Base-by-base conservation (phyloP, 2,888 invertebrate species). In the Smittia aterrima region DNA sequence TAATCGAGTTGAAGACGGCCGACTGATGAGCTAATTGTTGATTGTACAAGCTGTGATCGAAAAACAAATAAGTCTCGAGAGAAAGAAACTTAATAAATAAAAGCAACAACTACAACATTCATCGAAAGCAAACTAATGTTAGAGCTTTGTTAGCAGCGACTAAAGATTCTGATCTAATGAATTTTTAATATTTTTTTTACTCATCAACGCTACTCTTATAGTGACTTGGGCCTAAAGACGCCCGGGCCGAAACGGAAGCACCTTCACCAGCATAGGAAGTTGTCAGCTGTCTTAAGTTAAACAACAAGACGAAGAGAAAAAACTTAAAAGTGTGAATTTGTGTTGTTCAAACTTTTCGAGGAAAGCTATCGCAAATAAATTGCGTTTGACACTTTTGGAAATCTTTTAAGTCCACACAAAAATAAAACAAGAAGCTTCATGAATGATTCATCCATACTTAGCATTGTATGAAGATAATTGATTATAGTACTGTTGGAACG, bases 21-120 rank as follows among this genome's bases (percentile, higher is more conserved):
- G 66, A 58, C 40, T 71, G 67, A 22, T 75, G 66, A 20, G 66
- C 67, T 77, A 76, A 3, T 78, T 40, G 58, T 78, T 79, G 75
- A n/a, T 64, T 4, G 24, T 22, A 71, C 13, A 71, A 47, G 38
- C 75, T 75, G 16, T 47, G 20, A 9, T 40, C 13, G 66, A 11
- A 18, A 20, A 22, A 16, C 9, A 18, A 53, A 6, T 11, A 16
- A 53, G 16, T 53, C 16, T 4, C 11, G 16, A 62, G n/a, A 13
- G 13, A 22, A 62, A 20, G 4, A 9, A 62, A 22, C 16, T 62
- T 62, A n/a, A 66, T n/a, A 4, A 9, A 41, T 68, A 1, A 40
- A 66, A 18, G 18, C n/a, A n/a, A 32, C 9, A 4, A n/a, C 22
- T 24, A 68, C 68, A 47, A 22, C 38, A 68, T 68, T 68, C 68